Evolutionary conservation across 2,888 invertebrate genomes (phyloP).

Genomic region (Tetrapedia diversipes): DNA sequence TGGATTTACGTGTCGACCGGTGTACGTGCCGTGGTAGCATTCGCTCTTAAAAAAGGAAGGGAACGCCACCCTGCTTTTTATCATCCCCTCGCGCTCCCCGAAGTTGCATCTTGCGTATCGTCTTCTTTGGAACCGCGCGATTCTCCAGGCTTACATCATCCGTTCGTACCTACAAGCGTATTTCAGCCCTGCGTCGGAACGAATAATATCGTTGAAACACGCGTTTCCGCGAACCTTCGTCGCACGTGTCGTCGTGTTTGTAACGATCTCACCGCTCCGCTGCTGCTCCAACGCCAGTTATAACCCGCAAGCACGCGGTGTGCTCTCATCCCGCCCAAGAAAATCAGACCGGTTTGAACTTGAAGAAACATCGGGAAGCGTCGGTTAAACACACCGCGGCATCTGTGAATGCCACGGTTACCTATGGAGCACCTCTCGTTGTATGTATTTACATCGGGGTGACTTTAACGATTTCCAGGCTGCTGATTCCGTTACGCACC

Average conservation of each 20-base stretch:
- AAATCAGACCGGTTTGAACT: background rate
- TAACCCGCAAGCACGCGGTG: constrained; percentile 8
- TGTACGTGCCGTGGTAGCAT: background rate
- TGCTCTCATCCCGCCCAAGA: constrained; percentile 11
- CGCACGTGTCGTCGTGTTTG: constrained; percentile 18
- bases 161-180: constrained; percentile 11
- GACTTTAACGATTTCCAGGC: constrained; percentile 45
- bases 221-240: constrained; percentile 15
- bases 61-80: constrained; percentile 20
- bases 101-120: constrained; percentile 19
- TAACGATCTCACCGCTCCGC: constrained; percentile 52
- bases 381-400: constrained; percentile 8
- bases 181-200: constrained; percentile 21
- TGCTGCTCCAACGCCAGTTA: constrained; percentile 13
- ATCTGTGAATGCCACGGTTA: background rate
- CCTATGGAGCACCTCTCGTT: too few relatives aligned
- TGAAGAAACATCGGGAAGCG: background rate
- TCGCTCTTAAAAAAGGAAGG: background rate
- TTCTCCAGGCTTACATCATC: constrained; percentile 27
- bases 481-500: constrained; percentile 11
- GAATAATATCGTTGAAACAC: constrained; percentile 34
- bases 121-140: constrained; percentile 10
- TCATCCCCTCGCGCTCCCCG: background rate
- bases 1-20: constrained; percentile 26
- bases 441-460: constrained; percentile 28